A percentile compares a stretch with the other conserved stretches of the same genome.
Evolutionary conservation across 2,113 vertebrate species (phyloP).

Genomic region (Campylomormyrus tamandua): DNA sequence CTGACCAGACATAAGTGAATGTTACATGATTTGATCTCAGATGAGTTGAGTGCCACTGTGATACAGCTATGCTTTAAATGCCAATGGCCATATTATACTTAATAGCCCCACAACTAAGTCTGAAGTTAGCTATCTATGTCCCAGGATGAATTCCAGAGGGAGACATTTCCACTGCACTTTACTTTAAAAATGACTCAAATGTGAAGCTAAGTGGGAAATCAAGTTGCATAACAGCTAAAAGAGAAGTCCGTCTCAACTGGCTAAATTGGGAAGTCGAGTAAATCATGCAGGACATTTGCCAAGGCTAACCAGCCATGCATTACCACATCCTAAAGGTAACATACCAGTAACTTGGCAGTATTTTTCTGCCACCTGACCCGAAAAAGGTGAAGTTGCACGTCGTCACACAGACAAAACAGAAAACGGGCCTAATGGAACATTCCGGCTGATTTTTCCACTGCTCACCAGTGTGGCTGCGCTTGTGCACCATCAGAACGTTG

Average conservation of each 20-base stretch:
- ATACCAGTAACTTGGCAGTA: background rate
- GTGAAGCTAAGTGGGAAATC: background rate
- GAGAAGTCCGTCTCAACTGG: background rate
- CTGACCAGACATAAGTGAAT: background rate
- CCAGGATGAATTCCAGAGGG: background rate
- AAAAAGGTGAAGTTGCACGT: background rate
- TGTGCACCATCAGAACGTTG: conserved; percentile 97
- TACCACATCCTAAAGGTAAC: background rate
- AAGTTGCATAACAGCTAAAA: background rate
- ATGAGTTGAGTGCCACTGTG: background rate
- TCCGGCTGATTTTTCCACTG: background rate
- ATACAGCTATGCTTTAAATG: background rate
- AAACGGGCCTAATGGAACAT: background rate
- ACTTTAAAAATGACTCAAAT: background rate
- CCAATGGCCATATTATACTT: background rate
- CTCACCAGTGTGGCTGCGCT: conserved; percentile 94
- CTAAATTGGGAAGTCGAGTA: background rate
- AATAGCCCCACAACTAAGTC: background rate
- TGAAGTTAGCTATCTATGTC: background rate
- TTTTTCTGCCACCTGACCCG: background rate
- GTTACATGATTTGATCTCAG: background rate
- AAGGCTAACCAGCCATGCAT: background rate
- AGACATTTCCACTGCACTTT: background rate
- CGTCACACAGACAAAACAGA: background rate
- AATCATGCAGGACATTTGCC: background rate